Evolutionary conservation across 1,140 invertebrate species (phyloP), one percentile per base, ranked within the genome.

Genomic region (Diorhabda sublineata): DNA sequence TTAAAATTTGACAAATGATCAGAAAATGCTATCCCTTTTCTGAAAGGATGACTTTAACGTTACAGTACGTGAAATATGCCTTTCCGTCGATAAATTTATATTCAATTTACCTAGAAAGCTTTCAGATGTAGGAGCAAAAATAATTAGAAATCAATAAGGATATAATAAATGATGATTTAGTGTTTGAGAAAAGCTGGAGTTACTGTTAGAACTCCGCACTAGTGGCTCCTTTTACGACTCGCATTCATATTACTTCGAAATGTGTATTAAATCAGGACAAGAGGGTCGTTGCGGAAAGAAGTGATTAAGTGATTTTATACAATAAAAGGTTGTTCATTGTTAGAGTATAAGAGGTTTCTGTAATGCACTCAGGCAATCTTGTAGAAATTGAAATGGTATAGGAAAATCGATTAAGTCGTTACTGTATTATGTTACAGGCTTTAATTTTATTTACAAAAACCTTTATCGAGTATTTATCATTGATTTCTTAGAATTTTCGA

Each of bases 121-220:
- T 62, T 62, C 45, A 62, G 61, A 62, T 62, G 61, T 62, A 44
- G 5, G 42, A 62, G 44, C 44, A 47, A 62, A 62, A 62, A 62
- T 62, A 62, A 62, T 62, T 62, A 62, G 61, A 62, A 62, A 62
- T 62, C 61, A 62, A 62, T 62, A 62, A 8, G n/a, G 42, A 4
- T 11, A 62, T 43, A 44, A 42, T 44, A 2, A 44, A 62, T 62
- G 61, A 11, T 3, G 44, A 62, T 62, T 62, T 62, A 62, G 42
- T 62, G 43, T 52, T n/a, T 8, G 47, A n/a, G 6, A n/a, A 52
- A 52, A n/a, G 47, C 47, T 52, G n/a, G 47, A 52, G 47, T n/a
- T 52, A 52, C 47, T 52, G 47, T 2, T 52, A n/a, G 47, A 52
- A 26, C 26, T 26, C 26, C 26, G 26, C 26, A 26, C 26, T 26